These are phyloP conservation scores for Aphodius sticticus DNA, from an alignment of 2,888 invertebrate genomes.

Conservation along the genomic window DNA sequence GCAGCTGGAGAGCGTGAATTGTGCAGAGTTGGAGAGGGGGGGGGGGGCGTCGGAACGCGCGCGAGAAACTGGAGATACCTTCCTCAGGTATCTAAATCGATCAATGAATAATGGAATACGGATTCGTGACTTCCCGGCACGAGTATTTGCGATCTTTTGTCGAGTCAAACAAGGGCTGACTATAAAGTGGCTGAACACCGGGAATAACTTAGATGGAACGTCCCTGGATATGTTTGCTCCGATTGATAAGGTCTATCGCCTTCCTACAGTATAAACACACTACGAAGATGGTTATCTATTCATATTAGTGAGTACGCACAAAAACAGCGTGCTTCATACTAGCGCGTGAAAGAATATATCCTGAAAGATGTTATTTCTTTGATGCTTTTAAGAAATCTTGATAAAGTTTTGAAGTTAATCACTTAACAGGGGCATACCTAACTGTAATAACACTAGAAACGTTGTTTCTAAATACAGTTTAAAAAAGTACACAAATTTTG, in stretches of 20 bases:
- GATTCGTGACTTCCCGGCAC: slow-evolving; percentile 18
- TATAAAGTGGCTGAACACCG: slow-evolving; percentile 9
- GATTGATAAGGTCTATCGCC: slow-evolving; percentile 16
- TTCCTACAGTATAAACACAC: not conserved
- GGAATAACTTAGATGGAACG: not conserved
- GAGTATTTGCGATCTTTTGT: not conserved
- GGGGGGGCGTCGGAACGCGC: slow-evolving; percentile 7
- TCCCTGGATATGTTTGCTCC: slow-evolving; percentile 6
- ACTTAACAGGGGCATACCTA: no score
- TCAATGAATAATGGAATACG: slow-evolving; percentile 26
- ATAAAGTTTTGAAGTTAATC: no score
- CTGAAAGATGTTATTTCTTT: no score
- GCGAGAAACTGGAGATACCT: slow-evolving; percentile 9
- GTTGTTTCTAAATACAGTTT: no score
- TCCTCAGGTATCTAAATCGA: slow-evolving; percentile 23
- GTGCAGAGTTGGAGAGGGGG: no score
- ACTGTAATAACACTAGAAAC: no score
- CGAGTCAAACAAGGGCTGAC: slow-evolving; percentile 19
- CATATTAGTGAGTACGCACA: not conserved
- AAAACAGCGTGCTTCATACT: no score
- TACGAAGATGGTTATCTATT: not conserved
- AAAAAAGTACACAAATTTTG: no score
- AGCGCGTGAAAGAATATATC: no score
- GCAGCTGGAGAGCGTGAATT: slow-evolving; percentile 13
- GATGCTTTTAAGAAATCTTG: no score